Percentiles rank a stretch among this genome's conserved stretches.
Evolutionary conservation across 1,140 invertebrate species (phyloP).

Genomic region (Patella vulgata): DNA sequence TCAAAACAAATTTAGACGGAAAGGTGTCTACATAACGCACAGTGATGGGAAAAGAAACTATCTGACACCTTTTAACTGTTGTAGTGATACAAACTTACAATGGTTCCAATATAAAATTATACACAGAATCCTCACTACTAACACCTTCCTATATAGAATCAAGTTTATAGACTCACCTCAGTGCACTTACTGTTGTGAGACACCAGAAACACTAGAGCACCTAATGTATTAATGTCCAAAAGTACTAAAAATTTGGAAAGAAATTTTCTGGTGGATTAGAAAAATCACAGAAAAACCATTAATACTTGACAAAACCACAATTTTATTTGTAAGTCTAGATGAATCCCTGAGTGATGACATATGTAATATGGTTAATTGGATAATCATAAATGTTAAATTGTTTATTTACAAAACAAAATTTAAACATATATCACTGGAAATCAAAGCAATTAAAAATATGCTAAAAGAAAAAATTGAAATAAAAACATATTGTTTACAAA

Average conservation of each 20-base stretch:
- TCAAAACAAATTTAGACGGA: neutral
- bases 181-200: neutral
- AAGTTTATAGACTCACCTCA: neutral
- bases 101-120: constrained; percentile 7
- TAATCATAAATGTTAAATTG: too few relatives aligned
- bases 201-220: neutral
- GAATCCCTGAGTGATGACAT: too few relatives aligned
- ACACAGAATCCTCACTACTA: constrained; percentile 7
- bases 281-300: constrained; percentile 1
- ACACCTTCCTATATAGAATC: neutral
- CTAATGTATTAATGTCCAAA: constrained; percentile 2
- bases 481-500: too few relatives aligned
- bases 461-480: too few relatives aligned
- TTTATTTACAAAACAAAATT: too few relatives aligned
- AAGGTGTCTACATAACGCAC: neutral
- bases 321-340: too few relatives aligned
- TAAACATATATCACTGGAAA: too few relatives aligned
- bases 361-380: too few relatives aligned
- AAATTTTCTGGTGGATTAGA: neutral
- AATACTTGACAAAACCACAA: neutral
- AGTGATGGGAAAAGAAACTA: neutral
- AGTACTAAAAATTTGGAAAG: neutral
- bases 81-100: neutral
- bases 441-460: too few relatives aligned
- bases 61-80: neutral